Base-by-base conservation (phyloP, 2,797 vertebrate genomes). In the Pteronotus mesoamericanus region DNA sequence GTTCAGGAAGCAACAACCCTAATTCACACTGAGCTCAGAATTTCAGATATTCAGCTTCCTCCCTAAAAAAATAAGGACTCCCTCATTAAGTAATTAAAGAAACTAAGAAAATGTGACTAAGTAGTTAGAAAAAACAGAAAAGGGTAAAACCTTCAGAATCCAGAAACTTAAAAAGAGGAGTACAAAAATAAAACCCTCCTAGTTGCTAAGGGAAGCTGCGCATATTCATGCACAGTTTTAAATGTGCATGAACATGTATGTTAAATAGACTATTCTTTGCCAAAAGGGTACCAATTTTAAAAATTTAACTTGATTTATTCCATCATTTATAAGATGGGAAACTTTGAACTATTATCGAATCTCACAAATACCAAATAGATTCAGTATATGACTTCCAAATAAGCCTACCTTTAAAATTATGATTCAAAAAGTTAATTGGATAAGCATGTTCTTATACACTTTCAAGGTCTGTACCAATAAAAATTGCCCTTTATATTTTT, bases 271-370 rank as follows among this genome's bases (percentile, higher is more conserved):
- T 29, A 48, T 15, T 34, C 42, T 87, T 79, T 82, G 57, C 59
- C 26, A 80, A 91, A 95, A 72, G 39, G 5, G 11, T 57, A 48
- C 24, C 66, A 72, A 57, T 84, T 92, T 87, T 92, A 69, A 93
- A 71, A 22, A 42, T 84, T 69, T 96, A 72, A 86, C 18, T 85
- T 77, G 32, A 94, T 85, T 86, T 94, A 91, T 80, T 78, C 44
- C 10, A 74, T 91, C 51, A 83, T 74, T 86, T 92, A 83, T 88
- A 66, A 90, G 51, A 8, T 61, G 19, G 34, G 22, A 80, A 91
- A 77, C 3, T 84, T 85, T 87, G 22, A 74, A 53, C 22, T 14
- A 66, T 86, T 75, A 90, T 79, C 64, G 86, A 75, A 94, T 19
- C 34, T 96, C 66, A 69, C 12, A 94, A 94, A 95, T 68, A 75